phyloP scores from a whole-genome alignment of 2,113 vertebrate species.

The Amphiprion ocellaris region DNA sequence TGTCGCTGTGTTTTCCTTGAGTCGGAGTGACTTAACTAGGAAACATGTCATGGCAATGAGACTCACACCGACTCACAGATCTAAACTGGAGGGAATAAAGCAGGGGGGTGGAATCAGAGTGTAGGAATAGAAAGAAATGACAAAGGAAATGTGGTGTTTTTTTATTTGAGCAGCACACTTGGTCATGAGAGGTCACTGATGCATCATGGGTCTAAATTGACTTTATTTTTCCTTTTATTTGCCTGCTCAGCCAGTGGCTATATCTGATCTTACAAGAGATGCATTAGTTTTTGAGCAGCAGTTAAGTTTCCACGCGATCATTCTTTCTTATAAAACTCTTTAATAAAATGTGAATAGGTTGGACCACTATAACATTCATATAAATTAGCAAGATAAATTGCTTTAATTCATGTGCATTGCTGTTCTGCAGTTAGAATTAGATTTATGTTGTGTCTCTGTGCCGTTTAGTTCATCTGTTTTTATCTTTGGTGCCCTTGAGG shows the following conservation, averaged over 20 bases:
- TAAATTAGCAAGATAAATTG: not conserved
- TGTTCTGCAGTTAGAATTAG: not conserved
- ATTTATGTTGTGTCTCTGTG: not conserved
- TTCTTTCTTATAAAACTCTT: not conserved
- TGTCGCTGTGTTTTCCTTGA: slow-evolving; percentile 45
- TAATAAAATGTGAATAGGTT: not conserved
- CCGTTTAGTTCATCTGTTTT: not conserved
- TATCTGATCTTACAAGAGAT: too few species aligned
- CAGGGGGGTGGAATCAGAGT: not conserved
- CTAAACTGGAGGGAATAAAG: slow-evolving; percentile 11
- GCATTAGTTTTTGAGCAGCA: too few species aligned
- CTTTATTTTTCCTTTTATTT: too few species aligned
- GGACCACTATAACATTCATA: not conserved
- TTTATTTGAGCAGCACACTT: not conserved
- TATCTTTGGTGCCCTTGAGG: not conserved
- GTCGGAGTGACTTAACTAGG: slow-evolving; percentile 50
- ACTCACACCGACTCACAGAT: slow-evolving; percentile 20
- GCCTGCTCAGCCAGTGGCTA: too few species aligned
- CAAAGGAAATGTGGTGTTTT: not conserved
- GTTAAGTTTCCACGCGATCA: not conserved
- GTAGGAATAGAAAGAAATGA: slow-evolving; percentile 12
- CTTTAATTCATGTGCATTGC: not conserved
- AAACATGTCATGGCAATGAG: slow-evolving; percentile 38
- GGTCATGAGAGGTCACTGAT: too few species aligned
- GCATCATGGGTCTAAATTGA: too few species aligned